These are phyloP conservation scores for Latheticus oryzae DNA, from an alignment of 2,888 invertebrate genomes.

Conservation along the genomic window DNA sequence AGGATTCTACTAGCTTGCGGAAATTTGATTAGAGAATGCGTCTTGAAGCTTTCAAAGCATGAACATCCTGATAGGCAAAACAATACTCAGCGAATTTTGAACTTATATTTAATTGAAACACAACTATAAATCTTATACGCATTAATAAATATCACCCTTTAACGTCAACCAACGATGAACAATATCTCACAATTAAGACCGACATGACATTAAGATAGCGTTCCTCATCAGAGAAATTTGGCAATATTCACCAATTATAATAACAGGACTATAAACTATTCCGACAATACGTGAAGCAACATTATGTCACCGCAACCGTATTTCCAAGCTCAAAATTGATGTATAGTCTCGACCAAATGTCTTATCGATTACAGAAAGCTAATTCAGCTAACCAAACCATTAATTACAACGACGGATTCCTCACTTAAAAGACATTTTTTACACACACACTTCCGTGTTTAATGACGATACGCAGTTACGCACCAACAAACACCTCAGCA, in stretches of 20 bases:
- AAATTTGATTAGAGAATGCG: conserved; percentile 52
- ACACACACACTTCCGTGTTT: conserved; percentile 1
- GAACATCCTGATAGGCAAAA: conserved; percentile 42
- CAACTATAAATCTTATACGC: conserved; percentile 35
- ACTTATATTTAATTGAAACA: conserved; percentile 26
- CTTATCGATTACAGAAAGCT: conserved; percentile 16
- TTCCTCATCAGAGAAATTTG: conserved; percentile 26
- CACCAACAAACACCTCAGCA: conserved; percentile 3
- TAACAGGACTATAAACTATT: conserved; percentile 23
- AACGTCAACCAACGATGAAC: conserved; percentile 27
- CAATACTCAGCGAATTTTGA: conserved; percentile 36
- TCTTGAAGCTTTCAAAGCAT: conserved; percentile 41
- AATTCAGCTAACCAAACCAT: conserved; percentile 8
- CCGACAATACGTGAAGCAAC: conserved; percentile 23
- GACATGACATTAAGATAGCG: no score
- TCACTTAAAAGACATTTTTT: not conserved
- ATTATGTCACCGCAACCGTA: conserved; percentile 16
- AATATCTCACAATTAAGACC: conserved; percentile 29
- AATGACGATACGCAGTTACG: conserved; percentile 5
- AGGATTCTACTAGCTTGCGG: conserved; percentile 51
- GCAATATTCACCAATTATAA: conserved; percentile 29
- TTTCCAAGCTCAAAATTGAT: conserved; percentile 15
- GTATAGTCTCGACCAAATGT: conserved; percentile 12
- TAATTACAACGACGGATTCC: conserved; percentile 1
- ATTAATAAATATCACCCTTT: conserved; percentile 31